Conservation (phyloP, 2,888 invertebrate species). For the Ramazzottius varieornatus region DNA sequence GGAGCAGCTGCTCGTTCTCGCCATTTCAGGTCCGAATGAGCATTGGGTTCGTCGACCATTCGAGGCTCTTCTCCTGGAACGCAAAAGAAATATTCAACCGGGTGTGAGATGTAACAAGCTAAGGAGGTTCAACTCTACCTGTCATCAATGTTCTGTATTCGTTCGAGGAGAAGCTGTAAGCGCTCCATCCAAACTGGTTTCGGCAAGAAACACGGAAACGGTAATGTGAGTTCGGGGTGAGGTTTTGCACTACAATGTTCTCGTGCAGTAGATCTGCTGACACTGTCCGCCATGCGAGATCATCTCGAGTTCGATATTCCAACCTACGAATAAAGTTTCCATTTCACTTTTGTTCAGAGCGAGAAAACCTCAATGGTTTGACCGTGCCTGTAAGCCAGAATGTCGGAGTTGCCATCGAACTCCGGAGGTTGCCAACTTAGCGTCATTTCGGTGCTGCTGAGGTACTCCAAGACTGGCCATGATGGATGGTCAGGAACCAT, state of each 20-base stretch:
- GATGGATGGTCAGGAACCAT: slow-evolving; percentile 1
- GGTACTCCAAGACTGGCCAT: background rate
- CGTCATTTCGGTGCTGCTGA: background rate
- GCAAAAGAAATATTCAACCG: background rate
- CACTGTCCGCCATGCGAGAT: background rate
- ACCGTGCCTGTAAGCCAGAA: background rate
- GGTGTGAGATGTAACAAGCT: background rate
- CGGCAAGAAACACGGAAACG: slow-evolving; percentile 62
- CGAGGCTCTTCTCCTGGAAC: background rate
- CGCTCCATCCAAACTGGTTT: slow-evolving; percentile 80
- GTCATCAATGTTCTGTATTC: slow-evolving; percentile 35
- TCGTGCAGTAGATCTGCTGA: slow-evolving; percentile 31
- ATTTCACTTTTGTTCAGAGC: too few species aligned
- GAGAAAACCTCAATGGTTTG: too few species aligned
- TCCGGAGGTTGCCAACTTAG: background rate
- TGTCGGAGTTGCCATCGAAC: background rate
- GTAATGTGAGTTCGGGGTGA: slow-evolving; percentile 53
- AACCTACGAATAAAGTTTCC: too few species aligned
- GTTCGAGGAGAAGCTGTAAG: slow-evolving; percentile 53
- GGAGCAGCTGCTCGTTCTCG: background rate
- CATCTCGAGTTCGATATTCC: background rate
- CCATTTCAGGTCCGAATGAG: background rate
- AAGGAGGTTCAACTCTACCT: slow-evolving; percentile 11
- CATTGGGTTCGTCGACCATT: background rate
- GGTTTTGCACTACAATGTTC: slow-evolving; percentile 51